These are phyloP conservation scores for Drosophila sulfurigaster DNA, from an alignment of 1,140 invertebrate genomes.

Conservation along the genomic window DNA sequence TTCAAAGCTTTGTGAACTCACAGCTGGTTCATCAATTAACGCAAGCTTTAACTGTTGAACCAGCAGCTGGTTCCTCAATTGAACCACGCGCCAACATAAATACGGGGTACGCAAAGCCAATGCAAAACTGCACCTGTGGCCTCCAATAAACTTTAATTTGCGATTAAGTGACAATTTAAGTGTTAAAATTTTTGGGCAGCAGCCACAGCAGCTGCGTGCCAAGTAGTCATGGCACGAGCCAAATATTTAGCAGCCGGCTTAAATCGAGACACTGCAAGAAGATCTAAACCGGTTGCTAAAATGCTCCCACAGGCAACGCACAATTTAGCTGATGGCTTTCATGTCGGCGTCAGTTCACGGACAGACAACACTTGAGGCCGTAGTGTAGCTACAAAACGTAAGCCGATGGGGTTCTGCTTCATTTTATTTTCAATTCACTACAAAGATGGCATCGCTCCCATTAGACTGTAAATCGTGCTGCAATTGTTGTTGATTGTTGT, in stretches of 20 bases:
- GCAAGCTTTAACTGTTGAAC: not conserved
- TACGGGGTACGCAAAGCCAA: not conserved
- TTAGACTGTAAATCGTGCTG: slow-evolving; percentile 73
- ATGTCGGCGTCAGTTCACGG: slow-evolving; percentile 41
- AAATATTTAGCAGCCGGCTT: slow-evolving; percentile 60
- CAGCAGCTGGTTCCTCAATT: slow-evolving; percentile 46
- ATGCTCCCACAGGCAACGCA: slow-evolving; percentile 45
- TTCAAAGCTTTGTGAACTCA: slow-evolving; percentile 1
- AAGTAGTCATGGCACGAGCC: slow-evolving; percentile 57
- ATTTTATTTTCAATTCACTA: slow-evolving; percentile 35
- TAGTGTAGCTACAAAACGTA: slow-evolving; percentile 4
- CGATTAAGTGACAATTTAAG: slow-evolving; percentile 79
- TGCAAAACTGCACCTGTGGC: slow-evolving; percentile 48
- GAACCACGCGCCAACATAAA: slow-evolving; percentile 29
- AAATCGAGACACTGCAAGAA: slow-evolving; percentile 32
- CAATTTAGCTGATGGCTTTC: slow-evolving; percentile 33
- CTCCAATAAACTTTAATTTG: slow-evolving; percentile 49
- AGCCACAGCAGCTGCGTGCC: slow-evolving; percentile 57
- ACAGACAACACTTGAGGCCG: slow-evolving; percentile 19
- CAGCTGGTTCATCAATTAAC: not conserved
- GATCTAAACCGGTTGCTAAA: slow-evolving; percentile 41
- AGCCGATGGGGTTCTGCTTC: slow-evolving; percentile 6
- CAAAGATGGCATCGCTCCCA: slow-evolving; percentile 55
- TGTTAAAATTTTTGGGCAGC: slow-evolving; percentile 66
- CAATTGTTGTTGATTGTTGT: slow-evolving; percentile 77